phyloP scores from a whole-genome alignment of 2,113 vertebrate species.

The Nicator chloris region DNA sequence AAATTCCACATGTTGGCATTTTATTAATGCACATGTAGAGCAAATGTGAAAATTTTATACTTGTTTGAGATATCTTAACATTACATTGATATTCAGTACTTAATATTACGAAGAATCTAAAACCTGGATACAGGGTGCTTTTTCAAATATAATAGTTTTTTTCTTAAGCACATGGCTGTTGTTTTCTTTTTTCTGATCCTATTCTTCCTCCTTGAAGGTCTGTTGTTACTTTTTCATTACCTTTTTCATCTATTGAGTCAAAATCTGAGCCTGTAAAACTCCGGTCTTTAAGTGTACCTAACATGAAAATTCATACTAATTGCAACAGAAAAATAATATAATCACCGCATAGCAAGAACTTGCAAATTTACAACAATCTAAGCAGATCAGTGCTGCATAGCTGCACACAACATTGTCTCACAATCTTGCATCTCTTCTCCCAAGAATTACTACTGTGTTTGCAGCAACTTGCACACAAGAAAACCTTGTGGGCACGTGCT shows the following conservation, averaged over 20 bases:
- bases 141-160: neutral
- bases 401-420: neutral
- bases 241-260: neutral
- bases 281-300: neutral
- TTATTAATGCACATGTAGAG: neutral
- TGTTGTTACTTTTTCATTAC: neutral
- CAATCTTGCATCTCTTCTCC: neutral
- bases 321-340: neutral
- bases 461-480: neutral
- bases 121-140: neutral
- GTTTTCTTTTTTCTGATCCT: neutral
- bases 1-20: neutral
- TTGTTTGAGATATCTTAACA: neutral
- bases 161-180: accelerated
- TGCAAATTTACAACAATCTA: neutral
- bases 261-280: neutral
- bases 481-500: accelerated
- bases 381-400: neutral
- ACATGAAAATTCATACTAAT: neutral
- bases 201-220: neutral
- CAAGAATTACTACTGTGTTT: neutral
- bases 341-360: neutral
- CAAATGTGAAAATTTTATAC: neutral
- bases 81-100: neutral
- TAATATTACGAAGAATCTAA: neutral